Conservation (phyloP, 2,113 vertebrate species). For the Gila orcuttii region DNA sequence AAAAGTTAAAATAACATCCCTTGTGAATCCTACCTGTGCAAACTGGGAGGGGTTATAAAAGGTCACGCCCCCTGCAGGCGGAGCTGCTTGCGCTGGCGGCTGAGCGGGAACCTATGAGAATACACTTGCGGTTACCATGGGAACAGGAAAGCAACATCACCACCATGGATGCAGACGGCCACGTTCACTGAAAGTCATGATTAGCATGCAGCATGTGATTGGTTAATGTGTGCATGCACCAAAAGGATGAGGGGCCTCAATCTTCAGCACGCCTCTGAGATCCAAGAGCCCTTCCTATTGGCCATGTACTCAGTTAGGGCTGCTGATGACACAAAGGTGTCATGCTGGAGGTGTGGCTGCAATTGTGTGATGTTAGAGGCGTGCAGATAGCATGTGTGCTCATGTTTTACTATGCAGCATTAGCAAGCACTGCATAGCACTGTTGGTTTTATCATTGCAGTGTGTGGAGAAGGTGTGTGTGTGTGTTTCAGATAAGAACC, state of each 20-base stretch:
- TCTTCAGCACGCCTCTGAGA: constrained; percentile 61
- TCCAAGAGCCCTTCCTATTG: constrained; percentile 20
- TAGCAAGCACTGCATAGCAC: not conserved
- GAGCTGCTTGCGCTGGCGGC: constrained; percentile 57
- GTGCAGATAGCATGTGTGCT: constrained; percentile 13
- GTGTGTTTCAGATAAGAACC: constrained; percentile 66
- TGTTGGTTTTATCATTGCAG: not conserved
- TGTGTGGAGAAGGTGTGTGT: constrained; percentile 28
- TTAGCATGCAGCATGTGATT: constrained; percentile 66
- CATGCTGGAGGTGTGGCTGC: constrained; percentile 62
- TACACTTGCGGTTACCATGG: constrained; percentile 46
- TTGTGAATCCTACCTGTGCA: constrained; percentile 80
- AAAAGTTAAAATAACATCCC: not conserved
- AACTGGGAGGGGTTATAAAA: constrained; percentile 92
- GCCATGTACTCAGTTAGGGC: not conserved
- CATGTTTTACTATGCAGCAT: not conserved
- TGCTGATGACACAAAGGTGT: constrained; percentile 39
- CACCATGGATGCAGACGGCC: constrained; percentile 15
- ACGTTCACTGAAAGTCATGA: constrained; percentile 55
- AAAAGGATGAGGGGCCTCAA: constrained; percentile 42
- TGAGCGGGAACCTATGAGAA: constrained; percentile 61
- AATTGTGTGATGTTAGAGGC: constrained; percentile 15
- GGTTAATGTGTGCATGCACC: constrained; percentile 62
- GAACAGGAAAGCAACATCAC: not conserved
- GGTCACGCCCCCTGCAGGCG: constrained; percentile 76